These are phyloP conservation scores for Eupithecia pulchellata DNA, from an alignment of 2,888 invertebrate genomes.

Conservation along the genomic window DNA sequence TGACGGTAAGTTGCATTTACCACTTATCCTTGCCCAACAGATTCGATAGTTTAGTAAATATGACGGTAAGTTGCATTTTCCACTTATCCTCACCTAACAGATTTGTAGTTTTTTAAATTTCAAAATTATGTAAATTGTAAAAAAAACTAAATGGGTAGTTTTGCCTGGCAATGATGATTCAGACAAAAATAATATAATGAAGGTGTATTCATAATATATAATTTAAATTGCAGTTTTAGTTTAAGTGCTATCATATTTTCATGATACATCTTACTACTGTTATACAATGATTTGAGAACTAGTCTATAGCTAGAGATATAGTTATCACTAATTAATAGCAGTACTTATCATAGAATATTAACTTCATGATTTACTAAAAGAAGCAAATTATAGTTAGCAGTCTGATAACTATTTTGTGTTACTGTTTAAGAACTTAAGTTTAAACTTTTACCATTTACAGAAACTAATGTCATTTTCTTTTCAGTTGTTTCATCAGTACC, in stretches of 20 bases:
- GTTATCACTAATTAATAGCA: background rate
- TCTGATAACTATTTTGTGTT: background rate
- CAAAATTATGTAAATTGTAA: background rate
- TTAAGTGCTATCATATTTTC: slow-evolving; percentile 19
- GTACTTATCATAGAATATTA: background rate
- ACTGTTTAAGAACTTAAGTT: too few relatives aligned
- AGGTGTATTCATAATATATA: slow-evolving; percentile 16
- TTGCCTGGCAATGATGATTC: background rate
- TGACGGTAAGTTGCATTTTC: slow-evolving; percentile 62
- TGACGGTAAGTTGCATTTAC: slow-evolving; percentile 61
- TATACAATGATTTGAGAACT: slow-evolving; percentile 24
- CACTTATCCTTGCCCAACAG: background rate
- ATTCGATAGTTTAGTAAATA: too few relatives aligned
- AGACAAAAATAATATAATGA: background rate
- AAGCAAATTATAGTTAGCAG: background rate
- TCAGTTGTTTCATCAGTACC: slow-evolving; percentile 71
- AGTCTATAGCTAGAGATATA: slow-evolving; percentile 15
- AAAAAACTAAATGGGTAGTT: background rate
- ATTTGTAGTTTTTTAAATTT: background rate
- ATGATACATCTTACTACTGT: slow-evolving; percentile 8
- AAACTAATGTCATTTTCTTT: slow-evolving; percentile 47
- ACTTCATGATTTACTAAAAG: background rate
- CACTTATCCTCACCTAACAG: background rate
- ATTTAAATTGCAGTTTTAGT: slow-evolving; percentile 21
- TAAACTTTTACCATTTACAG: too few relatives aligned